Base-by-base conservation (phyloP, 2,113 vertebrate species). In the Carlito syrichta region DNA sequence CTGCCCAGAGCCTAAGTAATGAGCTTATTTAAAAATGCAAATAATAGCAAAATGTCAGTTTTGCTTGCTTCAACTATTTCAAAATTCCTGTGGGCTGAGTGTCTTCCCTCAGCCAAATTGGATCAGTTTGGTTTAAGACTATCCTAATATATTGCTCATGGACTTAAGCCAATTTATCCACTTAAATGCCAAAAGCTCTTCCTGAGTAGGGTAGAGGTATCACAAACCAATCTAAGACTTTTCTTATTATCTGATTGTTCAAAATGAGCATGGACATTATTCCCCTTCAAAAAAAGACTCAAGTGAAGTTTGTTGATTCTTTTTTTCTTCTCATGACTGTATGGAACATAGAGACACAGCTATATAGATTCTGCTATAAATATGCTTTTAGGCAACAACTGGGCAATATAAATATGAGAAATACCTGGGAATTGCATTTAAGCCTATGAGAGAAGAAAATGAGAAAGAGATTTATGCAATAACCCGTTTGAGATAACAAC, bases 31-130 rank as follows among this genome's bases (percentile, higher is more conserved):
- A 60, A 97, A 97, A 95, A 91, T 88, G 68, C 30, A 63, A 45
- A 60, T 93, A 93, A 94, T 54, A 94, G 79, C 56, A 92, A 60
- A 94, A 94, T 74, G 22, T 45, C 92, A 95, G 27, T 79, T 92
- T 95, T 86, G 74, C 79, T 85, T 96, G 45, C 79, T 86, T 96
- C 94, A 96, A 79, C 35, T 93, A 63, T 69, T 96, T 87, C 74
- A 87, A 73, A 97, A 78, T 95, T 58, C 74, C 74, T 56, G 63
- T 35, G 38, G 54, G 19, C 86, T 95, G 79, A 71, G 10, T 50
- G 66, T 93, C 22, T 89, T 96, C 38, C 30, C 81, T 89, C 45
- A 96, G 74, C 62, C 68, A 97, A 95, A 96, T 50, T 94, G 32
- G 30, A 89, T 88, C 16, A 58, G 6, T 23, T 56, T 89, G 25